Conservation (phyloP, 53 echinoderm and acorn worm genomes). For the Henricia sp. region DNA sequence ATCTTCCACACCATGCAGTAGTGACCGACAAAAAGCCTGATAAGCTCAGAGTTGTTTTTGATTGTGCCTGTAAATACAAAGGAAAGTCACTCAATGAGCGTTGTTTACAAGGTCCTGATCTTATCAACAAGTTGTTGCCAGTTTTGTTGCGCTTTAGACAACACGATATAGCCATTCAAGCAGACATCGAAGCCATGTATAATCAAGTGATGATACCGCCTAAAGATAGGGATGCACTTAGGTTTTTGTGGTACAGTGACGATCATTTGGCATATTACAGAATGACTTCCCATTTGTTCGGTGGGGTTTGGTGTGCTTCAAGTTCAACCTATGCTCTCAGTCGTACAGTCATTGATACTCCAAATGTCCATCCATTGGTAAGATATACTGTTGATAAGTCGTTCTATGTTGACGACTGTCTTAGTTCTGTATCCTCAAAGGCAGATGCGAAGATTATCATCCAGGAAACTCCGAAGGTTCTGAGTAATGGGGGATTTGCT, state of each 20-base stretch:
- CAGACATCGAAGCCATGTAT: conserved; percentile 41
- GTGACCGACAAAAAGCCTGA: conserved; percentile 41
- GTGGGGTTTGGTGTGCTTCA: conserved; percentile 21
- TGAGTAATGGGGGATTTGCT: conserved; percentile 29
- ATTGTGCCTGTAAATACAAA: conserved; percentile 54
- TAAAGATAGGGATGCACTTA: conserved; percentile 44
- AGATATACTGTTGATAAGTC: conserved; percentile 2
- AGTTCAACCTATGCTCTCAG: conserved; percentile 14
- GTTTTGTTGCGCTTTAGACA: conserved; percentile 50
- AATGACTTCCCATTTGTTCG: conserved; percentile 26
- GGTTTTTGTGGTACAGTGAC: conserved; percentile 28
- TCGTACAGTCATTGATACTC: conserved; percentile 3
- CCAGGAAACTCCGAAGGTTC: conserved; percentile 2
- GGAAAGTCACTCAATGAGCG: conserved; percentile 54
- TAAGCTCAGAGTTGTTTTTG: conserved; percentile 54
- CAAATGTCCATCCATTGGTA: background rate
- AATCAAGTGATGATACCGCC: conserved; percentile 19
- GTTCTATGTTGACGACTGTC: conserved; percentile 42
- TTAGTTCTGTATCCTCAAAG: conserved; percentile 8
- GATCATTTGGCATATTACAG: conserved; percentile 2
- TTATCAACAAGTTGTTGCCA: conserved; percentile 44
- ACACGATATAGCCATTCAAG: conserved; percentile 20
- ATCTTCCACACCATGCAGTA: conserved; percentile 63
- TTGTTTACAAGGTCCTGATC: conserved; percentile 54
- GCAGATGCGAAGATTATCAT: conserved; percentile 16